Conservation (phyloP, 2,797 vertebrate species). For the Thripadectes ignobilis region DNA sequence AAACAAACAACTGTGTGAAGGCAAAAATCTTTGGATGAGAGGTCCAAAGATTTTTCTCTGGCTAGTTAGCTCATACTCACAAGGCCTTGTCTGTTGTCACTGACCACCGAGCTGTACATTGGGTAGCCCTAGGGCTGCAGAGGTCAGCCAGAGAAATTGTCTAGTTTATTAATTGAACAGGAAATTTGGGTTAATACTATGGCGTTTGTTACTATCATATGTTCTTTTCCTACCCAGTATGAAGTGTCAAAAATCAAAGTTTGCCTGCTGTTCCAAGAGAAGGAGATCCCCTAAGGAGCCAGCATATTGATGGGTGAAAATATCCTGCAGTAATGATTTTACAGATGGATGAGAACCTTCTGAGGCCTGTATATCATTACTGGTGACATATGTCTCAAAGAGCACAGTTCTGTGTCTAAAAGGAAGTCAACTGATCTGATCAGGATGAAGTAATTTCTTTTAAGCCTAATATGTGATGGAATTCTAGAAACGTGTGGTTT, state of each 20-base stretch:
- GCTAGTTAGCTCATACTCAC: background rate
- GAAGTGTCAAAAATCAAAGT: background rate
- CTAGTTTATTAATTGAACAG: background rate
- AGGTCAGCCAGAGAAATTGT: background rate
- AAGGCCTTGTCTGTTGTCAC: background rate
- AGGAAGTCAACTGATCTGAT: background rate
- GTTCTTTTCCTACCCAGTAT: background rate
- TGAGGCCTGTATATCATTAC: background rate
- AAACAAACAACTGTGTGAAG: background rate
- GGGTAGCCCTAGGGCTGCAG: background rate
- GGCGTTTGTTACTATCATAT: background rate
- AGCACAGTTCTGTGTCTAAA: background rate
- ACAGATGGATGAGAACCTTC: background rate
- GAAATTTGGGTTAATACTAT: background rate
- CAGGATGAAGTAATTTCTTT: background rate
- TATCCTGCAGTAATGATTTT: background rate
- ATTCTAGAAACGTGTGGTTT: background rate
- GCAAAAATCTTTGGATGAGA: background rate
- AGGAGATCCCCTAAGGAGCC: background rate
- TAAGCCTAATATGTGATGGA: background rate
- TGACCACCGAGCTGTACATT: background rate
- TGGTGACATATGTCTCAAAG: background rate
- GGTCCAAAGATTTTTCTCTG: background rate
- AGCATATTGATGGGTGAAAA: background rate
- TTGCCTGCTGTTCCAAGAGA: background rate